Base-by-base conservation (phyloP, 2,888 invertebrate species). In the Leptinotarsa rubiginosa region DNA sequence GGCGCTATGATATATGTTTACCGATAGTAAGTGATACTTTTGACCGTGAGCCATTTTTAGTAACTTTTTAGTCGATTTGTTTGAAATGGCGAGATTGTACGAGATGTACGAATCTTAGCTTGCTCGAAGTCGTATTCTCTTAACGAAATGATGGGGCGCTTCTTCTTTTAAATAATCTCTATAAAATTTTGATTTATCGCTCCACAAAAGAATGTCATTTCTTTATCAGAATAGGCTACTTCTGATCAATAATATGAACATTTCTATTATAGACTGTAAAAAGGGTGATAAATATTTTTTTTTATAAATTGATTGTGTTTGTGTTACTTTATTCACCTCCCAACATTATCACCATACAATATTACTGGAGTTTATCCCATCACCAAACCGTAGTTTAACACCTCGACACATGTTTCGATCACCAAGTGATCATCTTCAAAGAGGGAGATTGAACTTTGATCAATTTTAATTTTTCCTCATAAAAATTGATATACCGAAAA, bases 251-350 rank as follows among this genome's bases (percentile, higher is more conserved):
- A 67, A 52, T 70, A 65, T 62, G 67, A 70, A 74, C 66, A 70
- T 69, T 70, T 74, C 65, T 70, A 74, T 69, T 65, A 74, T 74
- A 70, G 73, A 75, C 75, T 75, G 75, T 75, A 75, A 68, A 70
- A 71, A 69, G 75, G 73, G 75, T 75, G 75, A 75, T 75, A 75
- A 75, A 73, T 73, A 70, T 68, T 15, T 73, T 75, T 75, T 73
- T 75, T 70, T 70, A 70, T 56, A 31, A 69, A 25, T 13, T 49
- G 16, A 18, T 31, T 4, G 18, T 68, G 16, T 68, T 72, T 10
- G 10, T 41, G 41, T 41, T 12, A 41, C 41, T 41, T 41, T 41
- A 41, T 41, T 41, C 12, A 41, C 2, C 41, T 41, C 12, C 41
- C 41, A 41, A 41, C 41, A 12, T 41, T 41, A 41, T 41, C 41